phyloP scores from a whole-genome alignment of 2,797 vertebrate genomes.

The Alauda arvensis region DNA sequence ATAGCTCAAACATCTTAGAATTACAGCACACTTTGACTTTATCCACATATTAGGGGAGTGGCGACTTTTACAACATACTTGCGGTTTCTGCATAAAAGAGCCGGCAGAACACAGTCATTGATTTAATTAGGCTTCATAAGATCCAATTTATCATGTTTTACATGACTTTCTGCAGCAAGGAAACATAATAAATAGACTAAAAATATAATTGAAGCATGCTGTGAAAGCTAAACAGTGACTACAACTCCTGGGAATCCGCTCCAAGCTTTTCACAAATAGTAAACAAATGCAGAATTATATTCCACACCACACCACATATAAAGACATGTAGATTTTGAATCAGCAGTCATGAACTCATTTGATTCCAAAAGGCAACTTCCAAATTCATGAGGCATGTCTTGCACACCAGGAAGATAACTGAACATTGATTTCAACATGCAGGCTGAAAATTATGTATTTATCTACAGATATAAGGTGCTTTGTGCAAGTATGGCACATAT shows the following conservation, averaged over 20 bases:
- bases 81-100: constrained; percentile 72
- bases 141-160: constrained; percentile 75
- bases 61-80: constrained; percentile 73
- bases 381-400: background rate
- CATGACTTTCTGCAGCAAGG: constrained; percentile 65
- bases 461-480: background rate
- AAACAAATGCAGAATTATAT: constrained; percentile 2
- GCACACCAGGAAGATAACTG: background rate
- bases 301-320: background rate
- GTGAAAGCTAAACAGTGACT: constrained; percentile 66
- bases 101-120: constrained; percentile 63
- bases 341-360: background rate
- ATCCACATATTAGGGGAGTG: constrained; percentile 72
- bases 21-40: constrained; percentile 71
- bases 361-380: background rate
- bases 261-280: constrained; percentile 37
- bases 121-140: constrained; percentile 74
- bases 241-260: constrained; percentile 49
- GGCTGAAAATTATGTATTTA: background rate
- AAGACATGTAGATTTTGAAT: constrained; percentile 1
- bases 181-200: constrained; percentile 70
- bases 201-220: constrained; percentile 65
- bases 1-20: constrained; percentile 67
- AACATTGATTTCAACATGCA: background rate
- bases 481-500: background rate